These are phyloP conservation scores for Mustelus asterias DNA, from an alignment of 2,113 vertebrate genomes.

Conservation along the genomic window DNA sequence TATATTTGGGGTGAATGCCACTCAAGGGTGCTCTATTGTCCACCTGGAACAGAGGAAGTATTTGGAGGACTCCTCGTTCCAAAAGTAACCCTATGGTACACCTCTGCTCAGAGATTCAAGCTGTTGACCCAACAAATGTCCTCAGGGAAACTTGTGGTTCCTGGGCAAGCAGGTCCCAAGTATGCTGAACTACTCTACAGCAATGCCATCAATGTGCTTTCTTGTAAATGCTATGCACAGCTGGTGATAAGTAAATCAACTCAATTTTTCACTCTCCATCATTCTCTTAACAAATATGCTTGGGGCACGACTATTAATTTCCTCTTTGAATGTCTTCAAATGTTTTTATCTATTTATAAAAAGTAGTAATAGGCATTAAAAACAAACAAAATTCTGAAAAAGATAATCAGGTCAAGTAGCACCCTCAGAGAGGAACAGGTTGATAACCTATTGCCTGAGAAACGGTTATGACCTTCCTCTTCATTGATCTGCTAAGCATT, in stretches of 20 bases:
- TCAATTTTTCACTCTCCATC: not conserved
- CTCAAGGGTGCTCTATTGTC: not conserved
- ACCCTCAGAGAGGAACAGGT: not conserved
- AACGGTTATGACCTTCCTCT: not conserved
- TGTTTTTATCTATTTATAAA: not conserved
- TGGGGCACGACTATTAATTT: not conserved
- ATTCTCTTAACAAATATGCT: not conserved
- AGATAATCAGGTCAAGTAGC: not conserved
- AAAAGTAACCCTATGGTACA: not conserved
- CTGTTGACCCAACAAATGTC: not conserved
- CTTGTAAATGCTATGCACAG: not conserved
- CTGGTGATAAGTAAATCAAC: not conserved
- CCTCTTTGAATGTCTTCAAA: too few relatives aligned
- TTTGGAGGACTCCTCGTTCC: not conserved
- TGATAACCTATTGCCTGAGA: not conserved
- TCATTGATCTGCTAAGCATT: not conserved
- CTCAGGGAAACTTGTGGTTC: not conserved
- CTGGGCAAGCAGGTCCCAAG: not conserved
- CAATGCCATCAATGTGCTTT: not conserved
- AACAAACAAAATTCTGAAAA: not conserved
- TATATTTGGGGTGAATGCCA: not conserved
- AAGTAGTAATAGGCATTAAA: not conserved
- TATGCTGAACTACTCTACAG: not conserved
- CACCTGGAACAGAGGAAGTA: not conserved
- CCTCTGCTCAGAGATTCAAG: not conserved